These are phyloP conservation scores for Drosophila helvetica DNA, from an alignment of 2,888 invertebrate genomes.

Conservation along the genomic window DNA sequence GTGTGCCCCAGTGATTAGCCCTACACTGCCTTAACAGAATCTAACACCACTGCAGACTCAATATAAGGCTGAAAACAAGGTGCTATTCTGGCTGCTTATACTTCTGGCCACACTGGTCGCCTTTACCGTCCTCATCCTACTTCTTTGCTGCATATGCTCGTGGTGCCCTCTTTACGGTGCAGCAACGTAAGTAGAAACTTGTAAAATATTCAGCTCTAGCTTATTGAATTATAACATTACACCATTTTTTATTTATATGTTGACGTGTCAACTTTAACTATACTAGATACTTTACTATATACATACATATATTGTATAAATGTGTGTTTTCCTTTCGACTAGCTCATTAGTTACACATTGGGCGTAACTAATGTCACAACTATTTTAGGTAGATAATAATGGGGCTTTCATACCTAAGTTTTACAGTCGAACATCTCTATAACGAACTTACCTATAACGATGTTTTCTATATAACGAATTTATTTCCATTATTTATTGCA, in stretches of 20 bases:
- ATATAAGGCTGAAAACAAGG: constrained; percentile 89
- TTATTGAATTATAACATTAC: background rate
- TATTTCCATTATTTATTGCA: too few species aligned
- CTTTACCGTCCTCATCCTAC: constrained; percentile 88
- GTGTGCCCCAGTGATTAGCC: background rate
- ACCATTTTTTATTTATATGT: background rate
- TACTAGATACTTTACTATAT: too few species aligned
- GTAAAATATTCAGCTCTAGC: background rate
- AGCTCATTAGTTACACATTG: too few species aligned
- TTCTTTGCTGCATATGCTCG: constrained; percentile 93
- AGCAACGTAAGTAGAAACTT: constrained; percentile 85
- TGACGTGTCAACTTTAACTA: constrained; percentile 43
- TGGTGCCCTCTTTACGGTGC: constrained; percentile 93
- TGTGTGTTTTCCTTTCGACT: background rate
- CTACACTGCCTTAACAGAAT: constrained; percentile 54
- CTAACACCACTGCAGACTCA: constrained; percentile 86
- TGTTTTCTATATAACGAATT: too few species aligned
- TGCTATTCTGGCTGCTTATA: constrained; percentile 91
- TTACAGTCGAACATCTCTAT: too few species aligned
- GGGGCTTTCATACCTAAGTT: too few species aligned
- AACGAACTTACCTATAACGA: too few species aligned
- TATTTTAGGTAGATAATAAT: background rate
- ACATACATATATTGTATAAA: background rate
- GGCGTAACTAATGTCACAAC: too few species aligned
- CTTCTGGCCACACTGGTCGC: constrained; percentile 90